Percentiles rank a stretch among this genome's conserved stretches.
Conservation (phyloP, 1,140 invertebrate genomes). For the Phymorhynchus buccinoides region DNA sequence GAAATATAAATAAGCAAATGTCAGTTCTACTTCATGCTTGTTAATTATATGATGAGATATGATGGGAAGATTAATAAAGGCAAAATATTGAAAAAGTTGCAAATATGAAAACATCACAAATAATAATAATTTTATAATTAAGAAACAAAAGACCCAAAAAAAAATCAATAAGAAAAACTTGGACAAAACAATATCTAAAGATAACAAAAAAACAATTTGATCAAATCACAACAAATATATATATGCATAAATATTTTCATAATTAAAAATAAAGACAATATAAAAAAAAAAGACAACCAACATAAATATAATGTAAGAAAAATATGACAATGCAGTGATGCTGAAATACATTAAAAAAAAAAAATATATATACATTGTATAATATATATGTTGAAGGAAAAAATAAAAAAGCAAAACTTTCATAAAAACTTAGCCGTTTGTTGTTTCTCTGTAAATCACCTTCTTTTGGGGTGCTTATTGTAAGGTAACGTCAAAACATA, state of each 20-base stretch:
- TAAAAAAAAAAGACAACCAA: constrained; percentile 32
- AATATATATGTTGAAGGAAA: too few relatives aligned
- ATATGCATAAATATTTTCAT: constrained; percentile 1
- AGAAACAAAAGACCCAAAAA: background rate
- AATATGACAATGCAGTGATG: constrained; percentile 23
- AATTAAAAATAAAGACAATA: background rate
- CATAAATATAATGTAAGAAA: background rate
- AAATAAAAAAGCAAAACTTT: background rate
- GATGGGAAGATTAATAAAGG: background rate
- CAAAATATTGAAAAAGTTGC: background rate
- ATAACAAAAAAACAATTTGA: constrained; percentile 15
- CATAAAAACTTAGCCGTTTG: background rate
- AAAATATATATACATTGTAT: too few relatives aligned
- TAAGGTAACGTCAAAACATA: too few relatives aligned
- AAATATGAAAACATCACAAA: background rate
- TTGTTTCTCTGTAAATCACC: background rate
- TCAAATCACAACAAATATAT: constrained; percentile 15
- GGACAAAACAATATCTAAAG: background rate
- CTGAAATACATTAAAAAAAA: background rate
- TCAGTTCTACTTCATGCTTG: background rate
- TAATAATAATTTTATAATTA: background rate
- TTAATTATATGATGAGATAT: background rate
- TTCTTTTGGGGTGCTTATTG: too few relatives aligned
- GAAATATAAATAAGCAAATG: too few relatives aligned
- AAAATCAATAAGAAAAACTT: background rate